Base-by-base conservation (phyloP, 2,113 vertebrate species). In the Lepisosteus oculatus region DNA sequence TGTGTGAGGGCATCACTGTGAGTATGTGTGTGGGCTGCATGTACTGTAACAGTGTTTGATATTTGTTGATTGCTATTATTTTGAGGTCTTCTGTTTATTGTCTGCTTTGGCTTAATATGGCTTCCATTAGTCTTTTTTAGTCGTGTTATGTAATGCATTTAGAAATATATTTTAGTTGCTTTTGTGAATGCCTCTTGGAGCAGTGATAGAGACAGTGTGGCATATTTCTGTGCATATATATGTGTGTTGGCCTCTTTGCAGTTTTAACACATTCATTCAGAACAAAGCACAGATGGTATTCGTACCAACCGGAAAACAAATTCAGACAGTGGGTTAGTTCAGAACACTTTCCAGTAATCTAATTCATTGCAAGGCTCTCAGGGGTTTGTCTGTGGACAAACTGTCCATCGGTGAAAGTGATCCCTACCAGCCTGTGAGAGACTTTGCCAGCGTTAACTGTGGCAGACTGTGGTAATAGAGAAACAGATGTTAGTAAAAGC, bases 101-200 rank as follows among this genome's bases (percentile, higher is more conserved):
- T 73, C 72, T 69, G 76, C 55, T 66, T 89, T 87, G 87, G 85
- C 87, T 88, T 81, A 62, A 81, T 64, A 42, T 61, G 76, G 47
- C 77, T 77, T 74, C 83, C 75, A 78, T 75, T 78, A 79, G 79
- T 83, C 79, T 78, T 79, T 87, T 83, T 57, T 59, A 69, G 47
- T 43, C 29, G 47, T 68, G 51, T 4, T 55, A 5, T 66, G 11
- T 59, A 56, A 15, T 43, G 13, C 41, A 4, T 44, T 17, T 15
- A 41, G 8, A 6, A 11, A 43, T 70, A 2, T 55, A n/a, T 55
- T 13, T n/a, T 29, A 42, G 43, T 65, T 71, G 61, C 12, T n/a
- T 13, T 57, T 47, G 29, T 71, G 17, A 12, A 43, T 57, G 71
- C 44, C 29, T 59, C 47, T 43, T 55, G 44, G 57, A 1, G 57